These are phyloP conservation scores for Polydesmus complanatus DNA, from an alignment of 2,888 invertebrate genomes.

Conservation along the genomic window DNA sequence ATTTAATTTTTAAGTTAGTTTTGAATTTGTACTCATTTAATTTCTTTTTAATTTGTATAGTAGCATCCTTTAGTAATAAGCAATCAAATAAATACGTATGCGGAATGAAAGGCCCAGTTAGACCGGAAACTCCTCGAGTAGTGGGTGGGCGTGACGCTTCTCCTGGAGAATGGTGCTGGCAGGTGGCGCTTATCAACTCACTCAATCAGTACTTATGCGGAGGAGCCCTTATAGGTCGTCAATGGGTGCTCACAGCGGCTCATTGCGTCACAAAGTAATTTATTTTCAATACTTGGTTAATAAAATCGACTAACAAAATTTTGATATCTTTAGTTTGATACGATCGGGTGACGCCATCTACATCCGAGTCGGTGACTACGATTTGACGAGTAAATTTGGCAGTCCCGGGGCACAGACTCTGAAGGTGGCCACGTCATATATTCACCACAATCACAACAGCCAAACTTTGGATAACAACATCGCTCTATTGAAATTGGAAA, in stretches of 20 bases:
- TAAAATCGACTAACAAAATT: not conserved
- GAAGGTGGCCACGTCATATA: conserved; percentile 81
- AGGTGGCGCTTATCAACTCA: conserved; percentile 82
- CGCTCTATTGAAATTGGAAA: conserved; percentile 73
- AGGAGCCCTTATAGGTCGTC: conserved; percentile 80
- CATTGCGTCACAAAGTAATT: conserved; percentile 86
- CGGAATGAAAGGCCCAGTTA: conserved; percentile 68
- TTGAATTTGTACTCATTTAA: not conserved
- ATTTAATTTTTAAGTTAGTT: not conserved
- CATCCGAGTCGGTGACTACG: conserved; percentile 83
- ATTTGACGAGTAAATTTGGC: conserved; percentile 75
- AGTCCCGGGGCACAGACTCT: conserved; percentile 83
- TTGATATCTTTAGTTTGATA: conserved; percentile 51
- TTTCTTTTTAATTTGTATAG: conserved; percentile 8
- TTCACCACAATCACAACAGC: conserved; percentile 89
- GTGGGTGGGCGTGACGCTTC: conserved; percentile 84
- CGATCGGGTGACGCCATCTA: conserved; percentile 88
- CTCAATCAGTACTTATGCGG: conserved; percentile 87
- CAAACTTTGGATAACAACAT: conserved; percentile 90
- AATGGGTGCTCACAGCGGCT: conserved; percentile 86
- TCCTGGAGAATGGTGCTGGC: conserved; percentile 92
- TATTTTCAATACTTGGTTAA: not conserved
- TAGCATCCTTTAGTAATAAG: conserved; percentile 6
- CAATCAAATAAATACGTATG: conserved; percentile 71
- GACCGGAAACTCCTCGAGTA: conserved; percentile 38